Percentiles rank a stretch among this genome's conserved stretches.
Conservation (phyloP, 2,797 vertebrate species). For the Coilia nasus region DNA sequence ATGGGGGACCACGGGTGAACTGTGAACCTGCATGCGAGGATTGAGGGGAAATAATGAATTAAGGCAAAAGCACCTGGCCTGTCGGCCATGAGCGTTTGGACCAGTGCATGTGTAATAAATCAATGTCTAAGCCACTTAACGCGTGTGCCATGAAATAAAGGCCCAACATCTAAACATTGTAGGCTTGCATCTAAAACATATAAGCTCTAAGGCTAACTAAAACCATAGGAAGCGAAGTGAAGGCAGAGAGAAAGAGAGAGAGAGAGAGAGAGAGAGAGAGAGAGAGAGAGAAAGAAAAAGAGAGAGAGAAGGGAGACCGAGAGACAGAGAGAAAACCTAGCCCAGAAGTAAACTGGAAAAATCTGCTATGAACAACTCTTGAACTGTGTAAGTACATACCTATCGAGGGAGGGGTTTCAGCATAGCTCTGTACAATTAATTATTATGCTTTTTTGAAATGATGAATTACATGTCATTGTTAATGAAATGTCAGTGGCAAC, state of each 20-base stretch:
- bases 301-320: too few species aligned
- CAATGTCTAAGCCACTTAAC: slow-evolving; percentile 7
- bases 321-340: neutral
- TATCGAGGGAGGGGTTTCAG: neutral
- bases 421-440: neutral
- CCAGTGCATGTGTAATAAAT: neutral
- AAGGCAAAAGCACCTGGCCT: slow-evolving; percentile 19
- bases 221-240: neutral
- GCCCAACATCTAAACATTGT: slow-evolving; percentile 4
- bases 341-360: neutral
- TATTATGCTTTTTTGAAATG: neutral
- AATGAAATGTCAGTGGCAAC: neutral
- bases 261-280: neutral
- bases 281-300: too few species aligned
- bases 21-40: slow-evolving; percentile 7
- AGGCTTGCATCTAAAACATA: neutral
- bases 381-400: neutral
- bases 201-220: neutral
- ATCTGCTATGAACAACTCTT: neutral
- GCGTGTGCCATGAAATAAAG: neutral
- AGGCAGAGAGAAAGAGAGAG: neutral
- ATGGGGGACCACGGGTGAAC: slow-evolving; percentile 4
- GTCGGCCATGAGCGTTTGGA: neutral
- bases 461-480: neutral
- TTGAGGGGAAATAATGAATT: slow-evolving; percentile 22